Evolutionary conservation across 2,888 invertebrate genomes (phyloP).

Genomic region (Sthenelais limicola): DNA sequence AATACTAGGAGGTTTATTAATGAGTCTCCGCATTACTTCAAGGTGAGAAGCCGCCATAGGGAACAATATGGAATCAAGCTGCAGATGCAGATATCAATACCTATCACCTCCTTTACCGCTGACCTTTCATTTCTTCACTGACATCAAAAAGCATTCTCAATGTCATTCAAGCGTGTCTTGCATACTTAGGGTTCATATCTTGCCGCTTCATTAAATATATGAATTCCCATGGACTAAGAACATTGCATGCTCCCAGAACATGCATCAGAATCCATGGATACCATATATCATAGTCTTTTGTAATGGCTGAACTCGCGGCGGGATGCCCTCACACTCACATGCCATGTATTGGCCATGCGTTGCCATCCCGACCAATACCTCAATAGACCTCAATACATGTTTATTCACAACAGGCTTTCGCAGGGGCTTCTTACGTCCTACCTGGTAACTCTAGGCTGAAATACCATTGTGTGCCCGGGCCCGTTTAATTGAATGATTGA

Average conservation of each 20-base stretch:
- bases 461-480: too few relatives aligned
- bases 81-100: background rate
- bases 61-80: conserved; percentile 19
- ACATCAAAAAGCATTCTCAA: background rate
- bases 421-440: too few relatives aligned
- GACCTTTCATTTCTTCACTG: conserved; percentile 11
- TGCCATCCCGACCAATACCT: conserved; percentile 7
- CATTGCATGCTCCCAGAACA: background rate
- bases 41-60: background rate
- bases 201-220: conserved; percentile 32
- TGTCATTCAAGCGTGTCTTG: conserved; percentile 16
- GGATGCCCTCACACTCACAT: too few relatives aligned
- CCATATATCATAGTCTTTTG: too few relatives aligned
- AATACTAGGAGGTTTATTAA: too few relatives aligned
- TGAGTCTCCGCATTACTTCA: conserved; percentile 14
- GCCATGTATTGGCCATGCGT: conserved; percentile 1
- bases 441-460: too few relatives aligned
- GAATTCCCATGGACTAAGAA: conserved; percentile 25
- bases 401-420: too few relatives aligned
- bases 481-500: too few relatives aligned
- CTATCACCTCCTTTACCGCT: conserved; percentile 5
- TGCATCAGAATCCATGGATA: too few relatives aligned
- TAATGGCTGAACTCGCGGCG: too few relatives aligned
- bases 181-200: conserved; percentile 26
- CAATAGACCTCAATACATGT: too few relatives aligned